Evolutionary conservation across 1,140 invertebrate species (phyloP).

Genomic region (Apis laboriosa): DNA sequence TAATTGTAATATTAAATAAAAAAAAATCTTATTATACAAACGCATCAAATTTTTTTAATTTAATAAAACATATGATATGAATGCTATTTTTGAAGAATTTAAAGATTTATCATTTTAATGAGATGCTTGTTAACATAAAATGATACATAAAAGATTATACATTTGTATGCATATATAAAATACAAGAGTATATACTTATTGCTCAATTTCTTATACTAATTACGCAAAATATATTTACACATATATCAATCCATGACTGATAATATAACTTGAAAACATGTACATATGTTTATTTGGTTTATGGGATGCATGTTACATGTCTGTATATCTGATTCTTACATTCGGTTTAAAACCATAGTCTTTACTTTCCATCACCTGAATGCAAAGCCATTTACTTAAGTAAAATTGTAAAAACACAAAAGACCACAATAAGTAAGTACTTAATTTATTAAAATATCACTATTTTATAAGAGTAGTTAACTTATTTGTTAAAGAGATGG

Average conservation of each 20-base stretch:
- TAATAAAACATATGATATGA: background rate
- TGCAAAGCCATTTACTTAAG: slow-evolving; percentile 38
- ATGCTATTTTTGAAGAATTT: background rate
- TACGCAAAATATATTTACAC: slow-evolving; percentile 57
- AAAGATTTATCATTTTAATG: slow-evolving; percentile 51
- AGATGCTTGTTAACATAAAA: slow-evolving; percentile 49
- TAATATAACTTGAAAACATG: slow-evolving; percentile 50
- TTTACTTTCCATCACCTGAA: slow-evolving; percentile 34
- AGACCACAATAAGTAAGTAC: slow-evolving; percentile 70
- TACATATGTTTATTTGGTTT: slow-evolving; percentile 57
- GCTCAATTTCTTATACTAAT: slow-evolving; percentile 60
- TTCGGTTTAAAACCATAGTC: slow-evolving; percentile 24
- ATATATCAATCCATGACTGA: slow-evolving; percentile 33
- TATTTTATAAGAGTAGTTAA: slow-evolving; percentile 66
- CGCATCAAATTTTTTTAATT: background rate
- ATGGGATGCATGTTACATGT: slow-evolving; percentile 40
- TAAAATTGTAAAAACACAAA: slow-evolving; percentile 48
- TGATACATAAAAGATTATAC: slow-evolving; percentile 62
- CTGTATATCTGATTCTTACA: slow-evolving; percentile 9
- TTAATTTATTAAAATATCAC: slow-evolving; percentile 68
- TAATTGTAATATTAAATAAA: background rate
- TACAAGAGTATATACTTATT: slow-evolving; percentile 57
- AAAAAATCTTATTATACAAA: background rate
- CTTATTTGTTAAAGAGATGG: slow-evolving; percentile 65
- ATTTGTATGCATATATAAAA: slow-evolving; percentile 66